A percentile compares a stretch with the other conserved stretches of the same genome.
These are phyloP conservation scores for Nettapus auritus DNA, from an alignment of 2,113 vertebrate species.

Conservation along the genomic window DNA sequence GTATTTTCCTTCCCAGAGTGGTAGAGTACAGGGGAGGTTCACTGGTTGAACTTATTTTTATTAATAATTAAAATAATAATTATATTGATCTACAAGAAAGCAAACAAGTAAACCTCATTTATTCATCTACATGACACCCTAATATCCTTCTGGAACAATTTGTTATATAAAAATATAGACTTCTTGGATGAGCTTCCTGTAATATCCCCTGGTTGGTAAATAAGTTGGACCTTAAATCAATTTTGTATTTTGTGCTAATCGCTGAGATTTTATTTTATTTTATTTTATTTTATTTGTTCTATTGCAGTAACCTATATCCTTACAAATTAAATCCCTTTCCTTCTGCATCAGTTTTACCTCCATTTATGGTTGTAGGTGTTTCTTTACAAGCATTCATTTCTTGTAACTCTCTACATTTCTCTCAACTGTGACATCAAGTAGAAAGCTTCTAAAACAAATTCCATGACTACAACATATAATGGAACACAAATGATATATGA, in stretches of 20 bases:
- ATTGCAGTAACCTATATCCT: neutral
- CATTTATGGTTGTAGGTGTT: neutral
- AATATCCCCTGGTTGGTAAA: neutral
- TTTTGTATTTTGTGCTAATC: neutral
- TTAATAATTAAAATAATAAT: too few species aligned
- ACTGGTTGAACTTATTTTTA: neutral
- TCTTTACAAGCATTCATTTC: neutral
- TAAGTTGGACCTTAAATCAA: neutral
- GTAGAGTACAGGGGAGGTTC: neutral
- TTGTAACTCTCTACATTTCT: neutral
- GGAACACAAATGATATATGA: neutral
- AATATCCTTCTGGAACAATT: neutral
- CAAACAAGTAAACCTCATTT: neutral
- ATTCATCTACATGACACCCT: neutral
- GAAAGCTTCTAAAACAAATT: neutral
- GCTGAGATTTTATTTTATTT: neutral
- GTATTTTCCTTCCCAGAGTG: neutral
- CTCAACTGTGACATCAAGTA: neutral
- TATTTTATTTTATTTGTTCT: too few species aligned
- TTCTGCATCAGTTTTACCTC: neutral
- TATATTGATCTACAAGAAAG: neutral
- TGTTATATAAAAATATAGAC: neutral
- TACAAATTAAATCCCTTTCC: neutral
- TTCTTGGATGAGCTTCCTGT: neutral
- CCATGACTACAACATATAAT: neutral